Evolutionary conservation across 2,113 vertebrate genomes (phyloP).

Genomic region (Gadus chalcogrammus): DNA sequence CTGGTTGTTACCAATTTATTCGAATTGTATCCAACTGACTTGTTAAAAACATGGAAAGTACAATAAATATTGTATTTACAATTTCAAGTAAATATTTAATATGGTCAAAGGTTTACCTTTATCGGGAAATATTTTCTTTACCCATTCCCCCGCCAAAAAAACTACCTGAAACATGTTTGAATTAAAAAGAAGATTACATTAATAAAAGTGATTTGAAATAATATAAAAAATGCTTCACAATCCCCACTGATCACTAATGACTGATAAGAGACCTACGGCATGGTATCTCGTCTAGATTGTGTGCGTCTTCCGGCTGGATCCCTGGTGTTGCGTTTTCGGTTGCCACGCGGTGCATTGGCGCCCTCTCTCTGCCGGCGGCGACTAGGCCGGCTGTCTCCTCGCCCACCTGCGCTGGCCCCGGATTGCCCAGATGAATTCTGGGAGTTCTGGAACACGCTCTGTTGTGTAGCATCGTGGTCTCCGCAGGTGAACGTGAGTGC

Average conservation of each 20-base stretch:
- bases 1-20: conserved; percentile 6
- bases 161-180: not conserved
- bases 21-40: not conserved
- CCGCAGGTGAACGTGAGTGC: conserved; percentile 88
- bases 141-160: not conserved
- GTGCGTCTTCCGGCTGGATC: conserved; percentile 35
- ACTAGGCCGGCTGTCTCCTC: conserved; percentile 62
- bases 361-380: conserved; percentile 63
- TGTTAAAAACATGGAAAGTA: conserved; percentile 33
- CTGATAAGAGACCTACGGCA: not conserved
- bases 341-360: conserved; percentile 34
- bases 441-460: conserved; percentile 83
- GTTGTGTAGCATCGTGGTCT: conserved; percentile 74
- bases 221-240: not conserved
- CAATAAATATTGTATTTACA: conserved; percentile 94
- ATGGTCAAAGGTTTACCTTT: conserved; percentile 50
- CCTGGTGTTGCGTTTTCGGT: conserved; percentile 64
- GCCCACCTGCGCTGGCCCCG: conserved; percentile 39
- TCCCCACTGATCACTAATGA: not conserved
- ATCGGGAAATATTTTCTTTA: not conserved
- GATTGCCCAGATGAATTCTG: conserved; percentile 68
- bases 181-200: conserved; percentile 7
- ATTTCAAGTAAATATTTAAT: conserved; percentile 80
- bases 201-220: not conserved
- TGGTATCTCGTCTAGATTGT: conserved; percentile 40